Evolutionary conservation across 2,888 invertebrate genomes (phyloP).

Genomic region (Agelastica alni): DNA sequence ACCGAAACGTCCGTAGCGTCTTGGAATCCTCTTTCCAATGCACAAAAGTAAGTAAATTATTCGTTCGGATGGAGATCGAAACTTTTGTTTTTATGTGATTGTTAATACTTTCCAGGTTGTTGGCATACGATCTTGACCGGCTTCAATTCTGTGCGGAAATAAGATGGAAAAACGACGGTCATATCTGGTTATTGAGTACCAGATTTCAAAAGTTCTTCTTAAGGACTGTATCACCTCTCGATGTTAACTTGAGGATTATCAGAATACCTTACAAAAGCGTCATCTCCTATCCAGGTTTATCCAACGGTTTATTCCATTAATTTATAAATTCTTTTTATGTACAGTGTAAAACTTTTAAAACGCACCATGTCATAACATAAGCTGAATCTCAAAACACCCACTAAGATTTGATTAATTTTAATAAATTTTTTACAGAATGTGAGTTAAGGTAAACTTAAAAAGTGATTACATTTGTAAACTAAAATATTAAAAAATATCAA

Average conservation of each 20-base stretch:
- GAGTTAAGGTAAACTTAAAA: no score
- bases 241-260: slow-evolving; percentile 75
- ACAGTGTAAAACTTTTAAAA: no score
- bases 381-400: no score
- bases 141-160: slow-evolving; percentile 82
- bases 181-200: slow-evolving; percentile 74
- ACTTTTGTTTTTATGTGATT: no score
- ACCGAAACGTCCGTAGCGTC: slow-evolving; percentile 80
- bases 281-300: slow-evolving; percentile 12
- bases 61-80: no score
- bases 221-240: slow-evolving; percentile 67
- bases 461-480: no score
- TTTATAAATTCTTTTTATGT: no score
- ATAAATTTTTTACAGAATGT: no score
- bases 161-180: slow-evolving; percentile 69
- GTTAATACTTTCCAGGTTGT: slow-evolving; percentile 65
- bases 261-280: slow-evolving; percentile 51
- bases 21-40: slow-evolving; percentile 75
- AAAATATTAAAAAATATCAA: no score
- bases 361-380: no score
- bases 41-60: slow-evolving; percentile 68
- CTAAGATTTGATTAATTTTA: no score
- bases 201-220: slow-evolving; percentile 82
- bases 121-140: slow-evolving; percentile 72
- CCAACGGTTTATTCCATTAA: slow-evolving; percentile 32